Percentiles rank a stretch among this genome's conserved stretches.
Conservation (phyloP, 2,888 invertebrate genomes). For the Muscina levida region DNA sequence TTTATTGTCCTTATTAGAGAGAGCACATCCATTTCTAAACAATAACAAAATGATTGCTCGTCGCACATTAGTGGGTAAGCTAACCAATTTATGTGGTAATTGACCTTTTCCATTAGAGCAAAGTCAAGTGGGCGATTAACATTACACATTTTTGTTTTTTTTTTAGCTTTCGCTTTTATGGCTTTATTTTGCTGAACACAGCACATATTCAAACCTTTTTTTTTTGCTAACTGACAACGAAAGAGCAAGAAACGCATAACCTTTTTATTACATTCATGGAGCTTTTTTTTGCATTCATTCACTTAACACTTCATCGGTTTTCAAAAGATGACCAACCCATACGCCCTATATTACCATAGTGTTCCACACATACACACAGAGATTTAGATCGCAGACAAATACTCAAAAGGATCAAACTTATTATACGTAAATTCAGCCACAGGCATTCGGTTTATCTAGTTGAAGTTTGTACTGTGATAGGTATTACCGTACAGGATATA, state of each 20-base stretch:
- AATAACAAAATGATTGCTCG: background rate
- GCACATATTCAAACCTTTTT: constrained; percentile 29
- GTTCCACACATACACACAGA: constrained; percentile 13
- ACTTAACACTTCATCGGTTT: constrained; percentile 45
- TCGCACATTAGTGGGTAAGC: background rate
- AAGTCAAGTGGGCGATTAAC: constrained; percentile 45
- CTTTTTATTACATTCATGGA: background rate
- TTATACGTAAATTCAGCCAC: no score
- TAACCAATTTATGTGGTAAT: constrained; percentile 47
- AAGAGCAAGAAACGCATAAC: background rate
- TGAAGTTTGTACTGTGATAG: no score
- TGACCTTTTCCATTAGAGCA: constrained; percentile 52
- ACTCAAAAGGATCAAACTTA: no score
- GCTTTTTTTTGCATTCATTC: constrained; percentile 16
- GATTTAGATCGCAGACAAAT: no score
- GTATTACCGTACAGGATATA: no score
- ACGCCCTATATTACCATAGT: no score
- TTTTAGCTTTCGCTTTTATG: constrained; percentile 9
- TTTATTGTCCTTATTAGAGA: background rate
- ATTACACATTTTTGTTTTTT: no score
- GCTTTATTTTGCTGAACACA: constrained; percentile 29
- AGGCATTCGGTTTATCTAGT: no score
- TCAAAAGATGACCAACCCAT: constrained; percentile 4
- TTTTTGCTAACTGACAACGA: background rate
- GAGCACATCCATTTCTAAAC: no score